Conservation (phyloP, 2,797 vertebrate species). For the Falco naumanni region DNA sequence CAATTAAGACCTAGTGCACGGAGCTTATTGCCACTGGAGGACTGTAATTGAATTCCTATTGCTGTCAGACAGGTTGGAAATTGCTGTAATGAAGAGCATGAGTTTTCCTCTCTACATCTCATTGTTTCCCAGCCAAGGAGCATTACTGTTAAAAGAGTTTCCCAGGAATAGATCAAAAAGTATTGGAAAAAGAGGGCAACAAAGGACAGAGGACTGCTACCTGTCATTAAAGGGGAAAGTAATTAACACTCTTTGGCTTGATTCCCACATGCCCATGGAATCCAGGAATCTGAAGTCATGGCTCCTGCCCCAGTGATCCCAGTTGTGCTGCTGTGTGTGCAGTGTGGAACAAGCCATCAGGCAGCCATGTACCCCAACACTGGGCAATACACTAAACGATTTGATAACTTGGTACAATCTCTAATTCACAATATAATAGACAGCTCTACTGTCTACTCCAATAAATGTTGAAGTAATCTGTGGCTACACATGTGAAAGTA, state of each 20-base stretch:
- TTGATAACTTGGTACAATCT: fast-evolving
- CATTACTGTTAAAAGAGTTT: not conserved
- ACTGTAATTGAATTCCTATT: constrained; percentile 71
- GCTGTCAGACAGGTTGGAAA: constrained; percentile 70
- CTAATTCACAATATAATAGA: not conserved
- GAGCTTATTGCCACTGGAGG: constrained; percentile 63
- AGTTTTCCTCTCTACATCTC: constrained; percentile 50
- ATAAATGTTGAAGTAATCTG: not conserved
- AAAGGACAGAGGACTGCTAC: not conserved
- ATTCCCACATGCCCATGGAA: not conserved
- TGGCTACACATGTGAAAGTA: fast-evolving
- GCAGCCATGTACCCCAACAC: too few species aligned
- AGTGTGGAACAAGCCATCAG: not conserved
- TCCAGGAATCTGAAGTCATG: not conserved
- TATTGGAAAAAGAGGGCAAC: not conserved
- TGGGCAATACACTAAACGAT: not conserved
- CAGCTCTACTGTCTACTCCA: not conserved
- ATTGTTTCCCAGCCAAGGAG: constrained; percentile 44
- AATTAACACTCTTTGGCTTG: not conserved
- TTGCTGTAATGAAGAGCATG: constrained; percentile 58
- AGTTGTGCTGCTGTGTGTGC: not conserved
- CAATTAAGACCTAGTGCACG: constrained; percentile 60
- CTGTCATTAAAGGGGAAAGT: not conserved
- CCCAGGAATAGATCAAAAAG: not conserved
- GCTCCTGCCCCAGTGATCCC: not conserved